Evolutionary conservation across 2,797 vertebrate species (phyloP), one percentile per base, ranked within the genome.

Genomic region (Lindbergichthys nudifrons): DNA sequence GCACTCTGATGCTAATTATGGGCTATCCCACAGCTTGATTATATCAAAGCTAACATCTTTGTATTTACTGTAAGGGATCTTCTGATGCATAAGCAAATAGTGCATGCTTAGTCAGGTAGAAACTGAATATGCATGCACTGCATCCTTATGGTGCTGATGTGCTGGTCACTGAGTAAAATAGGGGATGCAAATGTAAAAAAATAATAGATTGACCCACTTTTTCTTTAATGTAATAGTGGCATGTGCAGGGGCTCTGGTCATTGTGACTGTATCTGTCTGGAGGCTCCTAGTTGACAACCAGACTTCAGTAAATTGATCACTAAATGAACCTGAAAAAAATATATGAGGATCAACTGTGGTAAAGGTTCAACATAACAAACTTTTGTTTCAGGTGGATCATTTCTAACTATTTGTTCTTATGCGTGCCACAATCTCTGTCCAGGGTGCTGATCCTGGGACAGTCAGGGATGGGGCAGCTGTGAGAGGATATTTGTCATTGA

Each of bases 361-460:
- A 50, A 75, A 68, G 16, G 4, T 50, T 75, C 0, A 48, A 73
- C 48, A 30, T 26, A 26, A 26, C 26, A 26, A 26, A 9, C 5
- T 71, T 74, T 74, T 5, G 39, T 32, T 26, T 50, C 43, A 67
- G 39, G 65, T 75, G 41, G 41, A 64, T 70, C 2, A 70, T 77
- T 67, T 58, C 77, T 46, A 61, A 66, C 19, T 77, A 60, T 83
- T 70, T 77, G 45, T 70, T 21, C n/a, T 56, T 16, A 81, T 74
- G 58, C 56, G 59, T 70, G 68, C 23, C 58, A 62, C 39, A 36
- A 75, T 74, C 81, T 61, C 90, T 92, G 84, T 92, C 90, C 89
- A 88, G 52, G 90, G 87, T 92, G 81, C 90, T 92, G 90, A 92
- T 88, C 53, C 69, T 66, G 12, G 64, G 51, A 81, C 41, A 56